Evolutionary conservation across 2,888 invertebrate genomes (phyloP).

Genomic region (Hypsopygia costalis): DNA sequence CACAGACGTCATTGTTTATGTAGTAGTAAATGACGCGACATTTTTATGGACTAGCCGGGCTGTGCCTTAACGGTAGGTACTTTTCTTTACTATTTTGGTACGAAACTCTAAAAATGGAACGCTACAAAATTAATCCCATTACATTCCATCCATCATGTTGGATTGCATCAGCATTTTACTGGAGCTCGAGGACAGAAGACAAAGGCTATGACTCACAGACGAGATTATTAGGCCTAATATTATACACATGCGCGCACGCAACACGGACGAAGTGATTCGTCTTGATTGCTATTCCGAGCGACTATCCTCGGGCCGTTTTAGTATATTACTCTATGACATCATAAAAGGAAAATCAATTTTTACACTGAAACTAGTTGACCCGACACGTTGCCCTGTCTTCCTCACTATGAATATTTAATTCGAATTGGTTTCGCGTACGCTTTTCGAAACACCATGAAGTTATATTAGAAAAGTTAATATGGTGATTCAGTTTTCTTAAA

Average conservation of each 20-base stretch:
- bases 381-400: too few species aligned
- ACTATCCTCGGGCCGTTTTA: conserved; percentile 5
- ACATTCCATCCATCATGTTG: conserved; percentile 31
- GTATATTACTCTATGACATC: background rate
- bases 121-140: conserved; percentile 18
- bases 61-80: too few species aligned
- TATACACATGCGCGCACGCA: conserved; percentile 34
- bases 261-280: conserved; percentile 28
- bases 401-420: too few species aligned
- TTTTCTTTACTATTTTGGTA: too few species aligned
- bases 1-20: too few species aligned
- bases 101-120: conserved; percentile 17
- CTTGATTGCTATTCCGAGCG: conserved; percentile 47
- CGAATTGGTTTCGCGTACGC: too few species aligned
- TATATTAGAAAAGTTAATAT: too few species aligned
- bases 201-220: conserved; percentile 65
- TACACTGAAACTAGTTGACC: too few species aligned
- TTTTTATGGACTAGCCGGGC: too few species aligned
- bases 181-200: conserved; percentile 33
- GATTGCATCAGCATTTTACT: conserved; percentile 29
- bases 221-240: conserved; percentile 59
- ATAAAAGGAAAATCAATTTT: background rate
- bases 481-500: too few species aligned
- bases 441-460: too few species aligned
- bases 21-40: too few species aligned